Conservation (phyloP, 1,140 invertebrate species). For the Mamestra configurata region DNA sequence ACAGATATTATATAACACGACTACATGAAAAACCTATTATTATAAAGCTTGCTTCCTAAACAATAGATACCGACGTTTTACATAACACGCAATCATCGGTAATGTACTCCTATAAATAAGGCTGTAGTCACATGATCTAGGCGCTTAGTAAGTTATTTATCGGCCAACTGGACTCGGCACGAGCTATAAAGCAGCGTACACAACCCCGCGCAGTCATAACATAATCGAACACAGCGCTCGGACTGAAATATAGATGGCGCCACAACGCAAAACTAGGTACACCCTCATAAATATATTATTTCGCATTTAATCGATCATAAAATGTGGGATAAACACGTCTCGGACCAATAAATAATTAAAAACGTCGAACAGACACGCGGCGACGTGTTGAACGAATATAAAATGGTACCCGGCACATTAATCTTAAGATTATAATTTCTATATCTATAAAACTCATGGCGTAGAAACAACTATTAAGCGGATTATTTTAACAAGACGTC, state of each 20-base stretch:
- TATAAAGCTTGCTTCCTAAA: neutral
- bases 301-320: slow-evolving; percentile 68
- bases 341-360: slow-evolving; percentile 65
- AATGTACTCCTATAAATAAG: slow-evolving; percentile 39
- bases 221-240: slow-evolving; percentile 56
- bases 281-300: slow-evolving; percentile 70
- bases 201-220: slow-evolving; percentile 54
- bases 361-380: slow-evolving; percentile 49
- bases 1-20: too few relatives aligned
- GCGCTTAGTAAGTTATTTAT: slow-evolving; percentile 49
- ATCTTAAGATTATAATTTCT: slow-evolving; percentile 48
- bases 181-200: slow-evolving; percentile 55
- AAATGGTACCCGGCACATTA: slow-evolving; percentile 34
- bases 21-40: neutral
- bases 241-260: slow-evolving; percentile 64
- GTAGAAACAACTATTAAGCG: slow-evolving; percentile 42
- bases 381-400: slow-evolving; percentile 51
- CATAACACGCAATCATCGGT: neutral
- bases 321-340: slow-evolving; percentile 68
- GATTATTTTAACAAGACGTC: slow-evolving; percentile 44
- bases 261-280: slow-evolving; percentile 60
- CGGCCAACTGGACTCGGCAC: slow-evolving; percentile 57
- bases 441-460: slow-evolving; percentile 23
- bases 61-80: neutral
- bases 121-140: slow-evolving; percentile 36